phyloP scores from a whole-genome alignment of 2,888 invertebrate species.

The Clusia tigrina region DNA sequence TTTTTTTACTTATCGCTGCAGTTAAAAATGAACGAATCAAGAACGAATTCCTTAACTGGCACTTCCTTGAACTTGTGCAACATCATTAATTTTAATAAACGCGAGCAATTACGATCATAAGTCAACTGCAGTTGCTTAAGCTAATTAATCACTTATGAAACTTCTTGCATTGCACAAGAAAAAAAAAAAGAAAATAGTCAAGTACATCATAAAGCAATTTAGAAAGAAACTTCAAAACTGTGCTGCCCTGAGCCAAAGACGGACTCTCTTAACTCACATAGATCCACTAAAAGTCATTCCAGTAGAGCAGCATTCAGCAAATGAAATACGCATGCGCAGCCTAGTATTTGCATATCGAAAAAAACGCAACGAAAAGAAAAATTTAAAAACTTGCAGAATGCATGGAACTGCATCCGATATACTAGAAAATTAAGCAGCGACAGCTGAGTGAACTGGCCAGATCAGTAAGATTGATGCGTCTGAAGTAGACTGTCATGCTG shows the following conservation, averaged over 20 bases:
- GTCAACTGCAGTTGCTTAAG: conserved; percentile 14
- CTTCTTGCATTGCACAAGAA: too few species aligned
- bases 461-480: conserved; percentile 25
- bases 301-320: conserved; percentile 11
- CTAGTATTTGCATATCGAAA: conserved; percentile 36
- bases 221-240: not conserved
- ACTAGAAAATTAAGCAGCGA: conserved; percentile 16
- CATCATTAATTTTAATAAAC: conserved; percentile 10
- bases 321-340: not conserved
- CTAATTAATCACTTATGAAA: conserved; percentile 49
- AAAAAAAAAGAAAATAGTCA: too few species aligned
- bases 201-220: conserved; percentile 5
- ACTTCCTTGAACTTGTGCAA: not conserved
- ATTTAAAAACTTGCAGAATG: conserved; percentile 12
- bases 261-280: conserved; percentile 1
- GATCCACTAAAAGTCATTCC: conserved; percentile 15
- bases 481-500: conserved; percentile 1
- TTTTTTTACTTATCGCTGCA: too few species aligned
- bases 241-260: not conserved
- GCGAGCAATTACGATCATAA: conserved; percentile 9
- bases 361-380: conserved; percentile 18
- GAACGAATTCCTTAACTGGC: not conserved
- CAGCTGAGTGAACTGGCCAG: conserved; percentile 43
- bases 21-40: too few species aligned
- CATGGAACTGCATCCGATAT: conserved; percentile 18